Percentiles rank a stretch among this genome's conserved stretches.
Evolutionary conservation across 2,888 invertebrate species (phyloP).

Genomic region (Sepioteuthis lessoniana): DNA sequence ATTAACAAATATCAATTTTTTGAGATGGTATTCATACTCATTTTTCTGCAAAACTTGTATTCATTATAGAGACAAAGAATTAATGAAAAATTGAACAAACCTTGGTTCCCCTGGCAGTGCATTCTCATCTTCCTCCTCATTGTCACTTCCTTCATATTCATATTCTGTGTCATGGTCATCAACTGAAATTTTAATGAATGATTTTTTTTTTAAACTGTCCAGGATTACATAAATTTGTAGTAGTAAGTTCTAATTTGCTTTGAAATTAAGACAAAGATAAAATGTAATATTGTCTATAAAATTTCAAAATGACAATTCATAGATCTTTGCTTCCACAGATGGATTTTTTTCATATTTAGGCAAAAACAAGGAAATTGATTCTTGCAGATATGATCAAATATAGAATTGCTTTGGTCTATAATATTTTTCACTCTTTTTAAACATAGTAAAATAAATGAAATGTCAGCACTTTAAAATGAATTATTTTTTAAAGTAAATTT

Average conservation of each 20-base stretch:
- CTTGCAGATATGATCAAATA: neutral
- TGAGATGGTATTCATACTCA: too few species aligned
- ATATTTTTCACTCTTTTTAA: neutral
- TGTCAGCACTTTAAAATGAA: too few species aligned
- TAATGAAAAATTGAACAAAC: conserved; percentile 53
- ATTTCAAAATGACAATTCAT: neutral
- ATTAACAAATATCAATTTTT: too few species aligned
- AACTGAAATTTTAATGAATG: conserved; percentile 57
- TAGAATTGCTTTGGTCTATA: neutral
- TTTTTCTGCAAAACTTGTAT: too few species aligned
- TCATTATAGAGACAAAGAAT: too few species aligned
- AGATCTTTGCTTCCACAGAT: neutral
- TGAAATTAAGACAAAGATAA: neutral
- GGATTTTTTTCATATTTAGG: neutral
- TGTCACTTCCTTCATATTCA: conserved; percentile 93
- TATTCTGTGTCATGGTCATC: conserved; percentile 75
- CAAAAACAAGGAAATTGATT: neutral
- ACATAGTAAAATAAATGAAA: too few species aligned
- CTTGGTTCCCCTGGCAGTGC: conserved; percentile 94
- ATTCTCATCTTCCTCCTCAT: conserved; percentile 89
- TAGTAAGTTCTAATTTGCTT: neutral
- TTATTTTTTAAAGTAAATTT: too few species aligned
- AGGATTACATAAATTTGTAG: too few species aligned
- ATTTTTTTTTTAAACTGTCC: neutral
- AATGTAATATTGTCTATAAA: neutral